A percentile compares a stretch with the other conserved stretches of the same genome.
Conservation (phyloP, 2,797 vertebrate species). For the Propithecus perrieri region DNA sequence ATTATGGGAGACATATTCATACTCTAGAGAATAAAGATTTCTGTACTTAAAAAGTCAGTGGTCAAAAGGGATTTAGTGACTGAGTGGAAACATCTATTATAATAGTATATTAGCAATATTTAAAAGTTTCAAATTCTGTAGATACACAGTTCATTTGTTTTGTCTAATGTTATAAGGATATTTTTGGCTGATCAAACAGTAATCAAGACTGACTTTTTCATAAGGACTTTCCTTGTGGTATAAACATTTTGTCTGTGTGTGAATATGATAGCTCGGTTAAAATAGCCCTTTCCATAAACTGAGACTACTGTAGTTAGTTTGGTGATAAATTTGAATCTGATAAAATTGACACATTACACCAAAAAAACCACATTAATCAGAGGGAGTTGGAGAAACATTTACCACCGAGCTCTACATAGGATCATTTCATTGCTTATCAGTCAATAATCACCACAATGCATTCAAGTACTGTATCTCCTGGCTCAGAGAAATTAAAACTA, state of each 20-base stretch:
- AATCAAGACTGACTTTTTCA: slow-evolving; percentile 10
- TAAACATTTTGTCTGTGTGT: slow-evolving; percentile 16
- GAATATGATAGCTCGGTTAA: slow-evolving; percentile 45
- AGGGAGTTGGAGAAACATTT: slow-evolving; percentile 50
- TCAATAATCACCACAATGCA: slow-evolving; percentile 65
- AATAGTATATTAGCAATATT: not conserved
- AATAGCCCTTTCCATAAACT: slow-evolving; percentile 39
- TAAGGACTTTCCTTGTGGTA: not conserved
- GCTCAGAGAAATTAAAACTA: slow-evolving; percentile 65
- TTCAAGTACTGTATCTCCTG: slow-evolving; percentile 52
- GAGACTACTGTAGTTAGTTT: slow-evolving; percentile 35
- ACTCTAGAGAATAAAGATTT: not conserved
- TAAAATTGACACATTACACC: slow-evolving; percentile 68
- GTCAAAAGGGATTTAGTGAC: not conserved
- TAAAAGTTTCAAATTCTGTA: slow-evolving; percentile 21
- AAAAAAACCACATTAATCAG: not conserved
- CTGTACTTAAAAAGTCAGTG: not conserved
- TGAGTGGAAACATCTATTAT: not conserved
- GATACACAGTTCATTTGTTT: not conserved
- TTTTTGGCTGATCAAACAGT: slow-evolving; percentile 3
- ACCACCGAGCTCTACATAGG: not conserved
- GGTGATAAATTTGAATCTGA: slow-evolving; percentile 71
- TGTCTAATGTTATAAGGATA: not conserved
- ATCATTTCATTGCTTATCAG: slow-evolving; percentile 65
- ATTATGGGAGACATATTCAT: not conserved